Evolutionary conservation across 1,140 invertebrate genomes (phyloP).

Genomic region (Drosophila grimshawi): DNA sequence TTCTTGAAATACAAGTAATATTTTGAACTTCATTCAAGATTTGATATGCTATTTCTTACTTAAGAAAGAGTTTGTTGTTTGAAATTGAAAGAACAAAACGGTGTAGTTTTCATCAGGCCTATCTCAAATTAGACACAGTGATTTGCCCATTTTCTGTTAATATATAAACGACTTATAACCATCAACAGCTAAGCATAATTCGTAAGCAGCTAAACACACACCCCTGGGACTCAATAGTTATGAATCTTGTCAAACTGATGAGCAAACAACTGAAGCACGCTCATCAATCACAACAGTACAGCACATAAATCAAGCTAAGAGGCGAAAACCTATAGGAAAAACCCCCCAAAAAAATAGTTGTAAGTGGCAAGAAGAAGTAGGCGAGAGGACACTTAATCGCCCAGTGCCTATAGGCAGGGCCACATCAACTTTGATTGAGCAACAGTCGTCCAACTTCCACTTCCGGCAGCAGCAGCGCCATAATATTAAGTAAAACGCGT

Average conservation of each 20-base stretch:
- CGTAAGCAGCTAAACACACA: conserved; percentile 55
- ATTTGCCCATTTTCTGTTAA: too few species aligned
- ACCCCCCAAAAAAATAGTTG: not conserved
- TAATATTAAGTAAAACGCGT: conserved; percentile 43
- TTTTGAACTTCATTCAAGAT: too few species aligned
- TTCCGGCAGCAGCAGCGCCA: conserved; percentile 49
- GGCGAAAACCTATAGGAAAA: conserved; percentile 23
- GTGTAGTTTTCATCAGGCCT: too few species aligned
- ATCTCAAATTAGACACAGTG: too few species aligned
- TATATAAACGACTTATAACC: not conserved
- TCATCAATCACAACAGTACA: conserved; percentile 73
- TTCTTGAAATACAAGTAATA: too few species aligned
- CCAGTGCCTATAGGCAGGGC: conserved; percentile 16
- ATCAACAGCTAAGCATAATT: conserved; percentile 27
- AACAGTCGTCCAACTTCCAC: conserved; percentile 51
- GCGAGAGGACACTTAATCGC: conserved; percentile 28
- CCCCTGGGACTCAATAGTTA: conserved; percentile 15
- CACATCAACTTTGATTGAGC: conserved; percentile 50
- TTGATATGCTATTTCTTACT: too few species aligned
- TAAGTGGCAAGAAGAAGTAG: conserved; percentile 5
- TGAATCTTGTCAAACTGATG: conserved; percentile 25
- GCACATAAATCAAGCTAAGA: conserved; percentile 74
- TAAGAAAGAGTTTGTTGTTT: too few species aligned
- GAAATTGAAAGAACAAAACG: too few species aligned
- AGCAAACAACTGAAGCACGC: conserved; percentile 35